Evolutionary conservation across 2,888 invertebrate species (phyloP), one percentile per base, ranked within the genome.

Genomic region (Dynastes hyllus): DNA sequence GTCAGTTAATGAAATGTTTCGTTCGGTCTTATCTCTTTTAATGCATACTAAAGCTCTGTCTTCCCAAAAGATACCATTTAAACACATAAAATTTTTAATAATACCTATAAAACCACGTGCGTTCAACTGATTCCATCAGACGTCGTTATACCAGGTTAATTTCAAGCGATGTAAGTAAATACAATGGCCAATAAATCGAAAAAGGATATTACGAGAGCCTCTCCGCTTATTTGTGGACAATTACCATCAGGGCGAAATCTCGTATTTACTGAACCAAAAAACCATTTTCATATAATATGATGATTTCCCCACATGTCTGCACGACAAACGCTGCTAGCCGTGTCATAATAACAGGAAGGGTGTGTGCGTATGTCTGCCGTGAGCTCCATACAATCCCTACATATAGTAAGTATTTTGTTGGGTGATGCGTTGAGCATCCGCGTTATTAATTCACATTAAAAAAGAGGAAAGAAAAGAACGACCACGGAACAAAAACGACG

Each of bases 201-300:
- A 75, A 22, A 22, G 55, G 55, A 58, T 58, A 58, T 58, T 58
- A 22, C 22, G 3, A 58, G 3, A 58, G n/a, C 55, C 55, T 45
- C 45, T 45, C 8, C 45, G 45, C 45, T 45, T 45, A 45, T 45
- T 11, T 11, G 45, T 22, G 22, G 16, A 58, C 16, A 58, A 58
- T 58, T 58, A 22, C 55, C 16, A 37, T 37, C 32, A 37, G 16
- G 55, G 16, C n/a, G 40, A 67, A 45, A 40, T 45, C 73, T 58
- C 86, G 84, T 84, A 86, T 86, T 86, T 86, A 87, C 86, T 87
- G 84, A 84, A 85, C 86, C 86, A 86, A 86, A 85, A 86, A 86
- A 86, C 70, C 76, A 65, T 76, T 66, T 65, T 76, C 76, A 53
- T 51, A 66, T 66, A 27, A 22, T 58, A 58, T 58, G 55, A 58